Evolutionary conservation across 1,140 invertebrate genomes (phyloP), one percentile per base, ranked within the genome.

Genomic region (Brachionus asplanchnoidis): DNA sequence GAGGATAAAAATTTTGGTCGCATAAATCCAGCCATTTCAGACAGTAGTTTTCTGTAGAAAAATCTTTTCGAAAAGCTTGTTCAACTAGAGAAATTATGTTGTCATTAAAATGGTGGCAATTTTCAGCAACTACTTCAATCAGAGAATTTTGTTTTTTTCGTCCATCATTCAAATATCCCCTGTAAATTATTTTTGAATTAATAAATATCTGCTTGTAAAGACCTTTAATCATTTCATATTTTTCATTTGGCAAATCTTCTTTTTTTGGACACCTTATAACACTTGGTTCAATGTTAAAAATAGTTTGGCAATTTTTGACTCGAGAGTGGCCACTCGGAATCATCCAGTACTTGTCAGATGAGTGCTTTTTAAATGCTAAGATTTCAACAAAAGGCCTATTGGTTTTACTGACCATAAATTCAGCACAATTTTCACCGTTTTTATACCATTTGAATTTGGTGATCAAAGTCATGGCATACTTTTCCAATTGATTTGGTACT

Each of bases 331-430:
- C 68, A 42, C 68, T 73, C 14, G 68, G 68, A 20, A 73, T 73
- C 68, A 73, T 73, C 68, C 68, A 73, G 42, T 42, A 40, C 20
- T 42, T 73, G 40, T 73, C 36, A 40, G 68, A 73, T 11, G 68
- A 20, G 17, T 73, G 32, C n/a, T 73, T 73, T 73, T 73, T 73
- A 42, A 73, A 73, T 17, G 32, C 68, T n/a, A 73, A 20, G n/a
- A 73, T 73, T 73, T 73, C 68, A 73, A 73, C 68, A 73, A 40
- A 73, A 40, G 68, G 68, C 40, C 23, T 73, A 42, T 73, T 73
- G 9, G 32, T 7, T 11, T 20, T 73, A 73, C 36, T 73, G 6
- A 42, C 17, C 36, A 40, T 73, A 42, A 73, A 17, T 5, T 73
- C 68, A 9, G 40, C 2, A 42, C 68, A 73, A 73, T 40, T 73